phyloP scores from a whole-genome alignment of 2,888 invertebrate species.

The Gisinianus flammeolus region DNA sequence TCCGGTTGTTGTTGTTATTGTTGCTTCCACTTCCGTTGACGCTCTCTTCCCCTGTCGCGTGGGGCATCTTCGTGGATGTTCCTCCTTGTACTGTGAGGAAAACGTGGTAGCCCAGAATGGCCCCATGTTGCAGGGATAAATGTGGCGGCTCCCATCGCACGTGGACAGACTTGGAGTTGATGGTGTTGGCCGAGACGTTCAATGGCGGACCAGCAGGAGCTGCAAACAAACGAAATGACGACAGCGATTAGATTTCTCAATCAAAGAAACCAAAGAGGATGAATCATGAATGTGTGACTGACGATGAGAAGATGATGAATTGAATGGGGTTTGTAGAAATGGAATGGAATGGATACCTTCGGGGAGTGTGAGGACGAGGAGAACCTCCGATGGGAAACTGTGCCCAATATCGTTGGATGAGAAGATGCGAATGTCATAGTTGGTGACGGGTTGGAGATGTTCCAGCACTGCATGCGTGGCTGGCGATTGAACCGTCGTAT shows the following conservation, averaged over 20 bases:
- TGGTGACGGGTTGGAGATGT: constrained; percentile 70
- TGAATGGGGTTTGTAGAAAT: too few relatives aligned
- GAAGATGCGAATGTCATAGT: constrained; percentile 79
- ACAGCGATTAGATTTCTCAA: neutral
- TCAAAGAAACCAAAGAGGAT: neutral
- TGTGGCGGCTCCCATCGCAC: constrained; percentile 78
- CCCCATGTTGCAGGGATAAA: constrained; percentile 75
- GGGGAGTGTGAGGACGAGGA: constrained; percentile 81
- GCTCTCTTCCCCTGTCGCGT: neutral
- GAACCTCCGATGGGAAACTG: constrained; percentile 75
- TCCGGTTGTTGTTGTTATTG: constrained; percentile 26
- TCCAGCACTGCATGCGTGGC: constrained; percentile 49
- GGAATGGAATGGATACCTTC: too few relatives aligned
- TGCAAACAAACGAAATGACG: constrained; percentile 60
- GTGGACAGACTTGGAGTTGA: constrained; percentile 73
- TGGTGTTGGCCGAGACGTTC: constrained; percentile 73
- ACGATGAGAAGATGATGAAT: too few relatives aligned
- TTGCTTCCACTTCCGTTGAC: neutral
- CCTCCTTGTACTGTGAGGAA: constrained; percentile 61
- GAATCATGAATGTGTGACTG: neutral
- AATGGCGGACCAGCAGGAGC: constrained; percentile 77
- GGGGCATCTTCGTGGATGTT: neutral
- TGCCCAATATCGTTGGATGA: constrained; percentile 84
- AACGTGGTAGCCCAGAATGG: constrained; percentile 79
- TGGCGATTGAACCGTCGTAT: constrained; percentile 48